Percentiles rank a stretch among this genome's conserved stretches.
Conservation (phyloP, 2,113 vertebrate genomes). For the Neodontobutis hainanensis region DNA sequence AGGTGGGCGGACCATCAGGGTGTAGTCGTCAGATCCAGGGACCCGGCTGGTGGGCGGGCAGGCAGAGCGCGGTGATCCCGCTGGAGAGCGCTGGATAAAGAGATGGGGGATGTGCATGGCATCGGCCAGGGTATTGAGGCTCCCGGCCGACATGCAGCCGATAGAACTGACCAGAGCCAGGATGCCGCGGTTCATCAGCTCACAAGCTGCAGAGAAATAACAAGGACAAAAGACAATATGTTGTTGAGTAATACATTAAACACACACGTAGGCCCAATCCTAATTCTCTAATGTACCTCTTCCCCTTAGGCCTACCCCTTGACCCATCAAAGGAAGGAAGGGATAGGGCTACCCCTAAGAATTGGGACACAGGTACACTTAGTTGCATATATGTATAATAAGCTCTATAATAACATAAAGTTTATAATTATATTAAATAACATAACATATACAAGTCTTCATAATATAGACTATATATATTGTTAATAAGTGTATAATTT, state of each 20-base stretch:
- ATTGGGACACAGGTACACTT: too few species aligned
- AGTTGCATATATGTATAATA: too few species aligned
- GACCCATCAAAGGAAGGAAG: too few species aligned
- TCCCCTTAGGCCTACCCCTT: too few species aligned
- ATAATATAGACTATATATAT: too few species aligned
- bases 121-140: conserved; percentile 92
- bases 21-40: conserved; percentile 91
- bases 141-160: conserved; percentile 94
- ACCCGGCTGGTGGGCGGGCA: conserved; percentile 86
- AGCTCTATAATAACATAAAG: too few species aligned
- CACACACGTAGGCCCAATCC: too few species aligned
- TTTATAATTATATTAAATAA: too few species aligned
- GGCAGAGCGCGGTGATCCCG: conserved; percentile 88
- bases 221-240: neutral
- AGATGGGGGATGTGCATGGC: conserved; percentile 99
- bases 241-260: conserved; percentile 22
- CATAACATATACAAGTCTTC: too few species aligned
- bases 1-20: conserved; percentile 92
- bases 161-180: conserved; percentile 97
- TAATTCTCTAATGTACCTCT: too few species aligned
- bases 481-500: too few species aligned
- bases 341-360: too few species aligned
- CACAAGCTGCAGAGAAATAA: conserved; percentile 86
- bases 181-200: conserved; percentile 99
- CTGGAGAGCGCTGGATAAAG: conserved; percentile 91